Percentiles rank a stretch among this genome's conserved stretches.
phyloP scores from a whole-genome alignment of 2,113 vertebrate species.

The Dermatemys mawii region DNA sequence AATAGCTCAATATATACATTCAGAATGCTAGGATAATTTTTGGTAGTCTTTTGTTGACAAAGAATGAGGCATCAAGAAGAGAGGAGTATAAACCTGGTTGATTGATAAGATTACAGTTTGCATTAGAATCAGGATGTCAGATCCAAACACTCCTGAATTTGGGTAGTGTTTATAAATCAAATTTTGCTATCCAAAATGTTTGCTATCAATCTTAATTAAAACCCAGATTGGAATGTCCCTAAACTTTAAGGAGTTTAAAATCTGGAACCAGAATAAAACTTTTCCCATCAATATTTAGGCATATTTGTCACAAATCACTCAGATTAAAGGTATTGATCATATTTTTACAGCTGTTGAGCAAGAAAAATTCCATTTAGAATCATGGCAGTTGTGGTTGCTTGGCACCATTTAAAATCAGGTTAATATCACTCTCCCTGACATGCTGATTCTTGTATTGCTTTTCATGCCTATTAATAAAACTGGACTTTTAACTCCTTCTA shows the following conservation, averaged over 20 bases:
- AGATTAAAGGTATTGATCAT: background rate
- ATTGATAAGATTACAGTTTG: constrained; percentile 5
- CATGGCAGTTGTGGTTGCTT: background rate
- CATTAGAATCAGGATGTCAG: constrained; percentile 22
- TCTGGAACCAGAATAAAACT: background rate
- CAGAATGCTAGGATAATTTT: background rate
- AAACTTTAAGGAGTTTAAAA: constrained; percentile 11
- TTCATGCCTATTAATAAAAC: background rate
- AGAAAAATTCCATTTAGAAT: background rate
- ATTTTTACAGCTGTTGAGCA: background rate
- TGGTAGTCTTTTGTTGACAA: background rate
- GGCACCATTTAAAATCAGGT: constrained; percentile 3
- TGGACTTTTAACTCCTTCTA: constrained; percentile 6
- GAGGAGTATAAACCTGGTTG: background rate
- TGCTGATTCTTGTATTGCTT: constrained; percentile 15
- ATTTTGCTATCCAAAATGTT: background rate
- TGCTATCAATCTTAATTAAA: constrained; percentile 29
- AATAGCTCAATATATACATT: background rate
- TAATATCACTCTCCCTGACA: constrained; percentile 3
- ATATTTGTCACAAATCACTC: background rate
- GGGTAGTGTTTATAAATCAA: constrained; percentile 40
- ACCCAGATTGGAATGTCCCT: background rate
- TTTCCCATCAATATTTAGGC: background rate
- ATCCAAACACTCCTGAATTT: constrained; percentile 31
- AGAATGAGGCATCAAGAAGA: background rate